Evolutionary conservation across 2,113 vertebrate genomes (phyloP).

Genomic region (Turnix velox): DNA sequence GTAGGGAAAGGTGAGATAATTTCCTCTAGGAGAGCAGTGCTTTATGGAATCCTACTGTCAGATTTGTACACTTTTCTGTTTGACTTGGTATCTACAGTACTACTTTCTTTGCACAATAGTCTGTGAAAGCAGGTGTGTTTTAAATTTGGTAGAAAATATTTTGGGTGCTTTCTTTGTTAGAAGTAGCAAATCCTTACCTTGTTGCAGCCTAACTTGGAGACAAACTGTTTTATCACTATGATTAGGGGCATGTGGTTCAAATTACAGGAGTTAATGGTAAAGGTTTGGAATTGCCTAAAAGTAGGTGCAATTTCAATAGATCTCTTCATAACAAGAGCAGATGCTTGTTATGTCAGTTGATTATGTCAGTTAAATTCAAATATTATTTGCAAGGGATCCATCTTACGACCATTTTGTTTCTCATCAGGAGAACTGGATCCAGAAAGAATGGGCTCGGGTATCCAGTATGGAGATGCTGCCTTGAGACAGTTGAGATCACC

Average conservation of each 20-base stretch:
- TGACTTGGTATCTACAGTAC: neutral
- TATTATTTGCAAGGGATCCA: neutral
- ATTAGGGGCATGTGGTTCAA: neutral
- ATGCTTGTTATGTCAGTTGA: neutral
- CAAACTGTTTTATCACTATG: neutral
- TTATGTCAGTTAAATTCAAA: neutral
- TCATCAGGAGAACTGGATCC: constrained; percentile 78
- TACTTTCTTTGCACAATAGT: neutral
- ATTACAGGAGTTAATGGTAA: neutral
- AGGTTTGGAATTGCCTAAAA: neutral
- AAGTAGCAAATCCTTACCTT: neutral
- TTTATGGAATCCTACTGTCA: neutral
- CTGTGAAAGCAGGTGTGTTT: neutral
- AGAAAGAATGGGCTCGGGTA: constrained; percentile 80
- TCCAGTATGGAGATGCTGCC: constrained; percentile 81
- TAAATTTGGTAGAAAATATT: neutral
- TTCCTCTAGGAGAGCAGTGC: neutral
- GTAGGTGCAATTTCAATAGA: neutral
- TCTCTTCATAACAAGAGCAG: neutral
- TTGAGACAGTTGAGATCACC: constrained; percentile 78
- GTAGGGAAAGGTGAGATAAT: neutral
- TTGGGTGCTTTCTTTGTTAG: neutral
- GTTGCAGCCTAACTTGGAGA: neutral
- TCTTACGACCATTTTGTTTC: neutral
- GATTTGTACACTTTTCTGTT: neutral